Evolutionary conservation across 2,113 vertebrate genomes (phyloP).

Genomic region (Nannobrachium achirus): DNA sequence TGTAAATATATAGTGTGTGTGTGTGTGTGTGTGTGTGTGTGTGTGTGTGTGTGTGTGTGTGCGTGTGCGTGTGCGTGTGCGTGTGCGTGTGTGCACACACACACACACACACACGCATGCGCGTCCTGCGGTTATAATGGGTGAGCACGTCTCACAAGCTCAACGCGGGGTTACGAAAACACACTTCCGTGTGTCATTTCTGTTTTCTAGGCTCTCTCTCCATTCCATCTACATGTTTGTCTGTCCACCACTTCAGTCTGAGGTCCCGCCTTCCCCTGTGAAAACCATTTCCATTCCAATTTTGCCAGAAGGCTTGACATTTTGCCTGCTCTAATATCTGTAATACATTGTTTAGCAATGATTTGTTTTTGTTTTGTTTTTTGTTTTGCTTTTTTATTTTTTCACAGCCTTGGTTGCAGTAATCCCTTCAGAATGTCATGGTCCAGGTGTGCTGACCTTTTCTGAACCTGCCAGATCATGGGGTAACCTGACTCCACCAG

Average conservation of each 20-base stretch:
- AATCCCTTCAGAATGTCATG: not conserved
- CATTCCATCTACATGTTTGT: too few species aligned
- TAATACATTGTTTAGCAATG: not conserved
- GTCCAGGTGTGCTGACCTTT: not conserved
- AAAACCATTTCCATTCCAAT: conserved; percentile 15
- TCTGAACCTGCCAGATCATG: not conserved
- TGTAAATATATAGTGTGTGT: too few species aligned
- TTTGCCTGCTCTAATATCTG: not conserved
- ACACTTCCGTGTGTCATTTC: conserved; percentile 4
- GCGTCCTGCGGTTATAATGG: not conserved
- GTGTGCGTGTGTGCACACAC: conserved; percentile 7
- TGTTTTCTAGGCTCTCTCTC: conserved; percentile 26
- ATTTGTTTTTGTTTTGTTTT: not conserved
- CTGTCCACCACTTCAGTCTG: too few species aligned
- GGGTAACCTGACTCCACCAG: too few species aligned
- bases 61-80: conserved; percentile 13
- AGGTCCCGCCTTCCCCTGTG: conserved; percentile 10
- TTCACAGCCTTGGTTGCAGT: too few species aligned
- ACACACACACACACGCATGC: not conserved
- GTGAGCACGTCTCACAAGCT: too few species aligned
- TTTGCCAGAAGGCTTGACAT: not conserved
- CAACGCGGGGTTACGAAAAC: not conserved
- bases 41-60: too few species aligned
- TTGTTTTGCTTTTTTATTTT: not conserved
- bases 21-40: too few species aligned